Percentiles rank a stretch among this genome's conserved stretches.
These are phyloP conservation scores for Ceratothoa steindachneri DNA, from an alignment of 2,888 invertebrate species.

Conservation along the genomic window DNA sequence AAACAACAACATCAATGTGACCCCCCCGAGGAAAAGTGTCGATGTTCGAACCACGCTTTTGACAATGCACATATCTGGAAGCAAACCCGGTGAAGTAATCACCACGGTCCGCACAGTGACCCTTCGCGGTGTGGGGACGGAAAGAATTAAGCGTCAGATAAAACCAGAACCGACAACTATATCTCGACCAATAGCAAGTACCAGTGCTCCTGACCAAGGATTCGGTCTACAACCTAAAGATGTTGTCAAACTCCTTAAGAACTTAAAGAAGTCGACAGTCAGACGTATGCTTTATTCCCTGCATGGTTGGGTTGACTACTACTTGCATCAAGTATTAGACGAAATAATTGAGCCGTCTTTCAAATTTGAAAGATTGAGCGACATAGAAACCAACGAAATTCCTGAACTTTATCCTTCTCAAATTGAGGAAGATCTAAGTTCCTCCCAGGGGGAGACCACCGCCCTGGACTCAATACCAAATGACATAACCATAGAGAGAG, in stretches of 20 bases:
- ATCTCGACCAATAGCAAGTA: not conserved
- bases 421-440: not conserved
- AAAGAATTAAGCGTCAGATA: slow-evolving; percentile 8
- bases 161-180: not conserved
- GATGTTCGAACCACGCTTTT: slow-evolving; percentile 23
- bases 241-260: slow-evolving; percentile 34
- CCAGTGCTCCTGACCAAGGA: not conserved
- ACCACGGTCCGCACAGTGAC: slow-evolving; percentile 31
- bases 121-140: slow-evolving; percentile 12
- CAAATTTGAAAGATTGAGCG: not conserved
- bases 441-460: not conserved
- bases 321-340: slow-evolving; percentile 32
- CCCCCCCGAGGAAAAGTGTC: not conserved
- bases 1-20: not conserved
- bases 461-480: slow-evolving; percentile 3
- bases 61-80: slow-evolving; percentile 41
- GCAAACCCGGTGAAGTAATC: slow-evolving; percentile 30
- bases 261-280: slow-evolving; percentile 27
- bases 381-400: not conserved
- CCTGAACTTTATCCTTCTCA: not conserved
- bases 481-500: not conserved
- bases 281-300: slow-evolving; percentile 38
- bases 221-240: slow-evolving; percentile 21
- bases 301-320: slow-evolving; percentile 40
- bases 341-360: slow-evolving; percentile 14